Evolutionary conservation across 2,113 vertebrate genomes (phyloP).

Genomic region (Apodemus sylvaticus): DNA sequence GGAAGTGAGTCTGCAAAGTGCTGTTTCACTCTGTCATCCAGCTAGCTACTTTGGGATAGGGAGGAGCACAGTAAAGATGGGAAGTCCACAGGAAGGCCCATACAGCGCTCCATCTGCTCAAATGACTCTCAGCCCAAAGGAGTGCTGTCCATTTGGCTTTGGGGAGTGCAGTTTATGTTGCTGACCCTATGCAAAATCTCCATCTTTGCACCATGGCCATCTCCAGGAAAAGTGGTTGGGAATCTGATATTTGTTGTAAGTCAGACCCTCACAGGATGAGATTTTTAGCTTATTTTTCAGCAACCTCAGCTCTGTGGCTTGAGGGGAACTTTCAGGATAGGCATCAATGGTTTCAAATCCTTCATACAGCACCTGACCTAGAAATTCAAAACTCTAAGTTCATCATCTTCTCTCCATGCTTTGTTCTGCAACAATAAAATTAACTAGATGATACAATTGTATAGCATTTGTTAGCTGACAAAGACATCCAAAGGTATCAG

Average conservation of each 20-base stretch:
- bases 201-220: background rate
- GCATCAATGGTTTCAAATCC: background rate
- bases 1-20: too few species aligned
- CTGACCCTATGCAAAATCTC: background rate
- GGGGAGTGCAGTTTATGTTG: background rate
- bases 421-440: background rate
- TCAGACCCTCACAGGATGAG: background rate
- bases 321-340: background rate
- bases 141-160: background rate
- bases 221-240: background rate
- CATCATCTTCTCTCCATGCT: background rate
- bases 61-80: background rate
- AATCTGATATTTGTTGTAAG: background rate
- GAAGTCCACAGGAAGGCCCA: background rate
- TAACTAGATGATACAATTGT: background rate
- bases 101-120: background rate
- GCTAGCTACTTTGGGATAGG: background rate
- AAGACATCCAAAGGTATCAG: background rate
- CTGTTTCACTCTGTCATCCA: background rate
- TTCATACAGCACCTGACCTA: background rate
- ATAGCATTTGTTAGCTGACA: background rate
- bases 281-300: background rate
- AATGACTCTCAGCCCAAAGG: background rate
- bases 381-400: background rate
- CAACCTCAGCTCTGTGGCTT: background rate